Evolutionary conservation across 2,888 invertebrate genomes (phyloP).

Genomic region (Lithophane ornitopus): DNA sequence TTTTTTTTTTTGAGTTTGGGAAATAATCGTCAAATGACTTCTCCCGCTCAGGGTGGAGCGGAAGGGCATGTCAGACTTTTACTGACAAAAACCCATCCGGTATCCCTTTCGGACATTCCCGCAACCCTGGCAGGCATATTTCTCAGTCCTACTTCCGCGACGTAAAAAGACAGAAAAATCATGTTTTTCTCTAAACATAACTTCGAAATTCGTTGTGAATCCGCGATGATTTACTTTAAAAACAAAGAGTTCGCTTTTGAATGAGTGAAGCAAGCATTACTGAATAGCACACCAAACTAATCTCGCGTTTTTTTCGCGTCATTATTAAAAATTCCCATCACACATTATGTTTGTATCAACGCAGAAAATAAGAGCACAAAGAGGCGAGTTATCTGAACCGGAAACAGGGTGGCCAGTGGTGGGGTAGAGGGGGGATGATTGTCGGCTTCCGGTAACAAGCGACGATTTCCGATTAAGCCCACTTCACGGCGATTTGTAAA

Average conservation of each 20-base stretch:
- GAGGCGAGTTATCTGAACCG: slow-evolving; percentile 61
- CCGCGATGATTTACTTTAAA: background rate
- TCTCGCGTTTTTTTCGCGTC: too few relatives aligned
- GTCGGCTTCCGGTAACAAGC: slow-evolving; percentile 66
- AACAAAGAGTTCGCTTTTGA: background rate
- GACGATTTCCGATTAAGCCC: slow-evolving; percentile 70
- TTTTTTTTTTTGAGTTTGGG: background rate
- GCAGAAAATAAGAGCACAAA: slow-evolving; percentile 52
- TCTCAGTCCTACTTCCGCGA: too few relatives aligned
- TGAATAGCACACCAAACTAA: background rate
- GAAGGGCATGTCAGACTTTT: too few relatives aligned
- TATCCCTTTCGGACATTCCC: too few relatives aligned
- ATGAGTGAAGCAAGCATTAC: background rate
- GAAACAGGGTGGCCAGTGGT: slow-evolving; percentile 47
- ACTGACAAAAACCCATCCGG: too few relatives aligned
- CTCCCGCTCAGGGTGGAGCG: too few relatives aligned
- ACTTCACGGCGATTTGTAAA: slow-evolving; percentile 59
- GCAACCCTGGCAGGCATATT: too few relatives aligned
- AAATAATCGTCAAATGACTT: too few relatives aligned
- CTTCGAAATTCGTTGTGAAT: background rate
- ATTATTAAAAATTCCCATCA: slow-evolving; percentile 44
- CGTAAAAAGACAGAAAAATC: too few relatives aligned
- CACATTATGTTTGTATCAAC: slow-evolving; percentile 39
- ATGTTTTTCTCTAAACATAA: too few relatives aligned
- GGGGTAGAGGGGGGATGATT: slow-evolving; percentile 44